Conservation (phyloP, 2,888 invertebrate genomes). For the Polyommatus icarus region DNA sequence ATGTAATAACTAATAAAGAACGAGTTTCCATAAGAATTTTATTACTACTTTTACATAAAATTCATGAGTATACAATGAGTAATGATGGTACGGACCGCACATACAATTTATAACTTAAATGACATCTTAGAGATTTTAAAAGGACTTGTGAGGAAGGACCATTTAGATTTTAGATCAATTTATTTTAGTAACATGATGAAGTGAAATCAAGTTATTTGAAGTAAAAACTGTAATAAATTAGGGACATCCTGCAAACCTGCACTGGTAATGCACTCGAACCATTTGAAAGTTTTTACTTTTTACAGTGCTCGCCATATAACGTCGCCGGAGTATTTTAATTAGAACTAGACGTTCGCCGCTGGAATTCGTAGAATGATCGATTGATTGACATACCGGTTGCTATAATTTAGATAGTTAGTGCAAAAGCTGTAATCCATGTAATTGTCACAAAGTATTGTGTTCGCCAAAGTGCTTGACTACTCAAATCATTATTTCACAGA, state of each 20-base stretch:
- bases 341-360: not conserved
- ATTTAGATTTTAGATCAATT: not conserved
- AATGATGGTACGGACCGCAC: not conserved
- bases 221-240: no score
- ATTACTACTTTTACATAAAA: not conserved
- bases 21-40: not conserved
- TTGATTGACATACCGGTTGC: not conserved
- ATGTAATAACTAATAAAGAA: not conserved
- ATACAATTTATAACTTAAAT: no score
- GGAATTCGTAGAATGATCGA: conserved; percentile 1
- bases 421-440: not conserved
- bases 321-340: conserved; percentile 5
- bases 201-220: conserved; percentile 1
- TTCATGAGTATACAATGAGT: no score
- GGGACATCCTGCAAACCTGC: not conserved
- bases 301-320: not conserved
- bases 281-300: conserved; percentile 21
- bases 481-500: not conserved
- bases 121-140: no score
- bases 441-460: not conserved
- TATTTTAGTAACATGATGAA: not conserved
- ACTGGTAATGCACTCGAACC: not conserved
- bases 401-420: not conserved
- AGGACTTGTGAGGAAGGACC: not conserved
- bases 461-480: not conserved